Conservation (phyloP, 2,797 vertebrate genomes). For the Aythya fuligula region DNA sequence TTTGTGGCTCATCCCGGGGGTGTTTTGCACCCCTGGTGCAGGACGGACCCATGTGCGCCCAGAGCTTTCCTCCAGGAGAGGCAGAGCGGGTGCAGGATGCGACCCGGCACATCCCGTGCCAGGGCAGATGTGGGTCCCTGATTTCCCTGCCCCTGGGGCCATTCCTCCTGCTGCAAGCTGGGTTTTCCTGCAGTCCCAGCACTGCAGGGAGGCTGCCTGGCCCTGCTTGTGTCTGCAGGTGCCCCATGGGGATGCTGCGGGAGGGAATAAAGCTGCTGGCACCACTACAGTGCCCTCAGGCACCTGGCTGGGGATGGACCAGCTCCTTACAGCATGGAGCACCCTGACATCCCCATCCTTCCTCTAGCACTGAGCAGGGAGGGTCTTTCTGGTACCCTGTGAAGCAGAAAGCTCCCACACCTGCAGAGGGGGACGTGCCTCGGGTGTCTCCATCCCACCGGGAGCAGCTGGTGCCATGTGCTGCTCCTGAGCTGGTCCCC, state of each 20-base stretch:
- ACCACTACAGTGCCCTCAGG: not conserved
- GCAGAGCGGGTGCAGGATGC: not conserved
- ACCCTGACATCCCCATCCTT: not conserved
- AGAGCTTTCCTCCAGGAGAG: not conserved
- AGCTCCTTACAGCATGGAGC: not conserved
- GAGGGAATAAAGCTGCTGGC: not conserved
- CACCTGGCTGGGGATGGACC: not conserved
- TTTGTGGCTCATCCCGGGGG: accelerated
- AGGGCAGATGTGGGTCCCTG: not conserved
- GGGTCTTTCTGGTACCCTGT: not conserved
- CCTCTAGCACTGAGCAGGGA: not conserved
- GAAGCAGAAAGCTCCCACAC: not conserved
- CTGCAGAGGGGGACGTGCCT: not conserved
- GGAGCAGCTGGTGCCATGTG: not conserved
- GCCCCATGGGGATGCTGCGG: not conserved
- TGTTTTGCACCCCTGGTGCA: accelerated
- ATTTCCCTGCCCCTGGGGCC: too few species aligned
- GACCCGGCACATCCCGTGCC: too few species aligned
- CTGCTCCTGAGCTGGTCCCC: not conserved
- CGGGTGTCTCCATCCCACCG: not conserved
- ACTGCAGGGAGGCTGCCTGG: not conserved
- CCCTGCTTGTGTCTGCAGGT: not conserved
- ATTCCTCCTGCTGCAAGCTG: not conserved
- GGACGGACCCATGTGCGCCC: not conserved
- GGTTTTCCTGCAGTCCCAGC: not conserved